These are phyloP conservation scores for Heliconius erato DNA, from an alignment of 2,888 invertebrate genomes.

Conservation along the genomic window DNA sequence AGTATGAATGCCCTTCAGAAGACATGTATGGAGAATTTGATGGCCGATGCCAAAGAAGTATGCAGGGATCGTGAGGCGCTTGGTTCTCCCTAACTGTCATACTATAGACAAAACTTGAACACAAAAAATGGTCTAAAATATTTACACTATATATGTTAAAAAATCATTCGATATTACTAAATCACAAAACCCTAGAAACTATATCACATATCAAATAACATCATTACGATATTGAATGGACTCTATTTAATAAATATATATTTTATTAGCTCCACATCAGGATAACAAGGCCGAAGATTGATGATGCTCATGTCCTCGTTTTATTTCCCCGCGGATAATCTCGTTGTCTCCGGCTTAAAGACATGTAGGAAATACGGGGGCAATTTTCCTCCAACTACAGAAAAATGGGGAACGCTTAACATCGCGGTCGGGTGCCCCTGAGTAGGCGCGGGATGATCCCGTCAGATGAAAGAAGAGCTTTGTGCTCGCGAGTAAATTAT, in stretches of 20 bases:
- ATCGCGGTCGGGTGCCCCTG: conserved; percentile 73
- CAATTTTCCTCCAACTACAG: conserved; percentile 83
- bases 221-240: neutral
- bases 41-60: too few species aligned
- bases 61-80: too few species aligned
- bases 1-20: too few species aligned
- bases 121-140: too few species aligned
- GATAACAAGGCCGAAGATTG: conserved; percentile 67
- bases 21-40: too few species aligned
- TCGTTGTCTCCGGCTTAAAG: conserved; percentile 84
- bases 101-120: neutral
- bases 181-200: neutral
- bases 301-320: conserved; percentile 80
- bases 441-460: conserved; percentile 57
- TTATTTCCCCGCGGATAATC: conserved; percentile 83
- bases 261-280: conserved; percentile 52
- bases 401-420: conserved; percentile 82
- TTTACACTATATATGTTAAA: too few species aligned
- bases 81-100: neutral
- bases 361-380: conserved; percentile 83
- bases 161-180: too few species aligned
- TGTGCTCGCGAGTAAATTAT: conserved; percentile 29
- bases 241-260: conserved; percentile 25
- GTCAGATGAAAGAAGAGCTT: conserved; percentile 45
- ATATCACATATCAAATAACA: neutral